Evolutionary conservation across 2,888 invertebrate genomes (phyloP).

Genomic region (Nephrotoma flavescens): DNA sequence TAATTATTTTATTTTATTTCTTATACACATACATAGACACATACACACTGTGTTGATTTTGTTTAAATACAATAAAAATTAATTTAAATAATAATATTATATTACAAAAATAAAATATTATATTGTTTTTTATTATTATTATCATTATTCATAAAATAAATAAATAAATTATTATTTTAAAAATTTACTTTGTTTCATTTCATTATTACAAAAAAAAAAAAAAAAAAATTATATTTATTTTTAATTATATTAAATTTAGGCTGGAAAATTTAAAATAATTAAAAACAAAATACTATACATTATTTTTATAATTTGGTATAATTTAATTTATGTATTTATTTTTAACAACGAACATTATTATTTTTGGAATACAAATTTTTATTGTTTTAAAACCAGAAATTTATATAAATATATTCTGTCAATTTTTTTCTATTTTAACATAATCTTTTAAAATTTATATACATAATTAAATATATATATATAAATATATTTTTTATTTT

Average conservation of each 20-base stretch:
- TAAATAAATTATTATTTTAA: not conserved
- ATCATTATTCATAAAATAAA: not conserved
- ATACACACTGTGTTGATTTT: not conserved
- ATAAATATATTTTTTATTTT: not conserved
- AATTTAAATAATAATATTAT: not conserved
- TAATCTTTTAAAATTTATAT: not conserved
- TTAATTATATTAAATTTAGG: not conserved
- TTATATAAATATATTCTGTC: not conserved
- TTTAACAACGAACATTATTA: not conserved
- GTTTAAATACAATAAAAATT: not conserved
- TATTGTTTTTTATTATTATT: not conserved
- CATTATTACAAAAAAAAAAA: not conserved
- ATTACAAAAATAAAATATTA: not conserved
- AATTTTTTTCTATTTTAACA: not conserved
- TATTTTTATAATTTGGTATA: not conserved
- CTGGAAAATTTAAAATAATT: not conserved
- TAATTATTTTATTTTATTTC: not conserved
- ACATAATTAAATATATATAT: not conserved
- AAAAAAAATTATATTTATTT: not conserved
- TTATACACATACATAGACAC: not conserved
- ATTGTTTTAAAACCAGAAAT: not conserved
- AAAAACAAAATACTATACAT: not conserved
- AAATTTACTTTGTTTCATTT: not conserved
- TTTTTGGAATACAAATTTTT: not conserved
- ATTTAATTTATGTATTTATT: not conserved